Evolutionary conservation across 2,888 invertebrate species (phyloP).

Genomic region (Megamerina dolium): DNA sequence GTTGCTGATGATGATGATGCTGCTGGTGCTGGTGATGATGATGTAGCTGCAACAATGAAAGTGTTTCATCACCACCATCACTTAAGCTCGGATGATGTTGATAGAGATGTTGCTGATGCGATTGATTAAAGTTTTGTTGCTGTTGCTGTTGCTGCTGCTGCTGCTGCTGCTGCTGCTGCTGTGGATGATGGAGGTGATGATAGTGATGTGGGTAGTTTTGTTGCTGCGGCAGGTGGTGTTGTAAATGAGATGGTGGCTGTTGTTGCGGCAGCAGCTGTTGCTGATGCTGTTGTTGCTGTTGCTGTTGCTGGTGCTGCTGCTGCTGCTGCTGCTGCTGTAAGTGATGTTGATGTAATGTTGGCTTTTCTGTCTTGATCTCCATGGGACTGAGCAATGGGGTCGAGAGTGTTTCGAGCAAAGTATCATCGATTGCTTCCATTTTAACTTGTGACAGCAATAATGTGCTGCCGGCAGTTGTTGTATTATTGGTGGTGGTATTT

Average conservation of each 20-base stretch:
- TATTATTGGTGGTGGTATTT: slow-evolving; percentile 4
- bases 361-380: slow-evolving; percentile 74
- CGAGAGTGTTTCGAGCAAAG: slow-evolving; percentile 57
- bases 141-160: slow-evolving; percentile 32
- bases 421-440: slow-evolving; percentile 67
- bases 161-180: slow-evolving; percentile 18
- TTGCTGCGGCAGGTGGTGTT: slow-evolving; percentile 31
- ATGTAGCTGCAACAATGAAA: slow-evolving; percentile 30
- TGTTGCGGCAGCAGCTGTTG: slow-evolving; percentile 31
- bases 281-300: slow-evolving; percentile 34
- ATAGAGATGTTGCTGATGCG: slow-evolving; percentile 35
- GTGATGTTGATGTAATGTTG: slow-evolving; percentile 39
- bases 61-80: slow-evolving; percentile 17
- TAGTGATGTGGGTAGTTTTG: slow-evolving; percentile 27
- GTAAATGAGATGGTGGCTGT: too few relatives aligned
- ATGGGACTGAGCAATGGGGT: slow-evolving; percentile 70
- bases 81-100: slow-evolving; percentile 45
- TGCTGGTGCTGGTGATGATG: too few relatives aligned
- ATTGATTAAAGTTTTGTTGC: slow-evolving; percentile 34
- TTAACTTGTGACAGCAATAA: slow-evolving; percentile 59
- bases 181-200: slow-evolving; percentile 26
- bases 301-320: slow-evolving; percentile 30
- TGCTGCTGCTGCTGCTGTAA: slow-evolving; percentile 31
- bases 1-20: slow-evolving; percentile 30
- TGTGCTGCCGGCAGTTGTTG: slow-evolving; percentile 4